Evolutionary conservation across 2,797 vertebrate species (phyloP).

Genomic region (Sebastes variabilis): DNA sequence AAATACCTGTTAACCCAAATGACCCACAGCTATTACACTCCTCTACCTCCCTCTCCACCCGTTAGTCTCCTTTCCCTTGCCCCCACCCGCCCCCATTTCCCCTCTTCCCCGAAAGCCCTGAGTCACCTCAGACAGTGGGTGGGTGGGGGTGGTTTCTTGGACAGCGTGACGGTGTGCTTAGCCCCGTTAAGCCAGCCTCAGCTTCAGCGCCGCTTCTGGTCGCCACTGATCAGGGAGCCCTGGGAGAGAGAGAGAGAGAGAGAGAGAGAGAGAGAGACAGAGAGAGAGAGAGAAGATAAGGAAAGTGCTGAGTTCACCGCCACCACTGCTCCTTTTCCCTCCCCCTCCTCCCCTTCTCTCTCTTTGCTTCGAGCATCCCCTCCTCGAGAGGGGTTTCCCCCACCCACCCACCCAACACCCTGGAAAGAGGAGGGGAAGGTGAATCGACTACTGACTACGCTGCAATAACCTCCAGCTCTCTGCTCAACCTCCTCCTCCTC

Average conservation of each 20-base stretch:
- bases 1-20: constrained; percentile 1
- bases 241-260: constrained; percentile 46
- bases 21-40: not conserved
- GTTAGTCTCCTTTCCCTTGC: not conserved
- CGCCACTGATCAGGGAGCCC: constrained; percentile 61
- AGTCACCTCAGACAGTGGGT: constrained; percentile 74
- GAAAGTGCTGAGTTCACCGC: constrained; percentile 61
- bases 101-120: constrained; percentile 56
- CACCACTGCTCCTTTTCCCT: constrained; percentile 5
- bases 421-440: constrained; percentile 47
- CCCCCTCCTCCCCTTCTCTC: constrained; percentile 4
- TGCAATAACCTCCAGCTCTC: constrained; percentile 45
- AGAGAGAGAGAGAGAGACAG: constrained; percentile 24
- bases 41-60: not conserved
- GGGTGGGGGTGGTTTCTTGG: constrained; percentile 59
- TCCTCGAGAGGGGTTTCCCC: constrained; percentile 49
- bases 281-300: constrained; percentile 42
- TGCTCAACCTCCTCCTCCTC: not conserved
- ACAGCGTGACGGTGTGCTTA: constrained; percentile 67
- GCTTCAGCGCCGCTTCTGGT: constrained; percentile 63
- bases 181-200: constrained; percentile 65
- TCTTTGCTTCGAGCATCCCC: constrained; percentile 32
- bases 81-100: not conserved
- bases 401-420: not conserved
- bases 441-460: constrained; percentile 49